Base-by-base conservation (phyloP, 1,140 invertebrate genomes). In the Ostrea denselamellosa region DNA sequence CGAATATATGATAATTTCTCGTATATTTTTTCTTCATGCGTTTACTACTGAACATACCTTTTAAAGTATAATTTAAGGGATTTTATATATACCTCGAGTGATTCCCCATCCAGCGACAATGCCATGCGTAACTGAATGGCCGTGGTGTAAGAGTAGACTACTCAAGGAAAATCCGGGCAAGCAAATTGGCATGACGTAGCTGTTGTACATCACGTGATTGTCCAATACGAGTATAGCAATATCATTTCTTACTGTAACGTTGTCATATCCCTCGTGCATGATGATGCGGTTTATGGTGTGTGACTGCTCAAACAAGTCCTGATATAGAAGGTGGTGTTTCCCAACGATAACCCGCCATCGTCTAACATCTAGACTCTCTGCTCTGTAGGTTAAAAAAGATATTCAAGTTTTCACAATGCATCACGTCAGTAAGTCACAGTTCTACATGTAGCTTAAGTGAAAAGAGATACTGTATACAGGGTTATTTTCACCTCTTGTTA, bases 101-200 rank as follows among this genome's bases (percentile, higher is more conserved):
- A 85, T 85, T 12, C 93, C 93, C 92, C 92, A 93, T 8, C 93
- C 93, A 2, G 92, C 91, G n/a, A 92, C 54, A 25, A 89, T 81
- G 25, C 88, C 82, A 53, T 22, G 7, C n/a, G 28, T 14, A 53
- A n/a, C 2, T 17, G 82, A 83, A 54, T 83, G 82, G 25, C 17
- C 51, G 44, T 83, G n/a, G 87, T 34, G 62, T 90, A 91, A 8
- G 28, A 19, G 17, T 89, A 86, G 12, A 90, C 92, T 5, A 65
- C 54, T 9, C 22, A n/a, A 17, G 90, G 62, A 14, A 58, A 85
- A 22, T 86, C 56, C 77, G 0, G 97, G 97, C 51, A 97, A 91
- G 93, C 97, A 97, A 62, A 96, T 96, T 0, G 97, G 97, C 0
- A 96, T 96, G 65, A 94, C 94, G 88, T 86, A 92, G 77, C 92